Percentiles rank a stretch among this genome's conserved stretches.
Conservation (phyloP, 2,113 vertebrate species). For the Phasianus colchicus region DNA sequence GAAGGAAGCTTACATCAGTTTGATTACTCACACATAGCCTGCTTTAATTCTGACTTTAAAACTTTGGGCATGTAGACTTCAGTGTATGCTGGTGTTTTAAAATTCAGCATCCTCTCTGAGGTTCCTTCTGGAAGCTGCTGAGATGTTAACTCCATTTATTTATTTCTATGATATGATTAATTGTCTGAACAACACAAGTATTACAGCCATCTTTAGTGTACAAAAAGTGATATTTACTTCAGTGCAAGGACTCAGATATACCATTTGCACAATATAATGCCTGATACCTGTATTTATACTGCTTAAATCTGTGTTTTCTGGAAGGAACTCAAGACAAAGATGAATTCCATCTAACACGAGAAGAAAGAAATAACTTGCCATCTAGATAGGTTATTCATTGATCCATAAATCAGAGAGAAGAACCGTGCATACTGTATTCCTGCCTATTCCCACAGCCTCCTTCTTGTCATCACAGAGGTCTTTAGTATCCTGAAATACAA, state of each 20-base stretch:
- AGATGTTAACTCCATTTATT: background rate
- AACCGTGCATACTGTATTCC: background rate
- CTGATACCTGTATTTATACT: background rate
- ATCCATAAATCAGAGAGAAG: slow-evolving; percentile 18
- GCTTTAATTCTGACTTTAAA: background rate
- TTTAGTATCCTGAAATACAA: slow-evolving; percentile 59
- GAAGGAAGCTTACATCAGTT: background rate
- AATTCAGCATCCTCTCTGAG: background rate
- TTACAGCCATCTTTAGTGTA: background rate
- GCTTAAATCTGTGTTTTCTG: slow-evolving; percentile 12
- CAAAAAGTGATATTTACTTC: background rate
- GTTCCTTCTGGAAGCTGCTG: background rate
- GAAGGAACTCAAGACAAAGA: background rate
- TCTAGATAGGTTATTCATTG: background rate
- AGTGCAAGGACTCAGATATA: background rate
- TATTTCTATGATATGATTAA: background rate
- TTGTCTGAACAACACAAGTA: background rate
- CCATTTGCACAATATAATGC: background rate
- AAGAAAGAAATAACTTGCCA: background rate
- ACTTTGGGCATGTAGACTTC: background rate
- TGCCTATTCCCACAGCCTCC: slow-evolving; percentile 19
- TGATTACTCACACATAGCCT: background rate
- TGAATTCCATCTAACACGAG: background rate
- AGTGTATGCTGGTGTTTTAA: background rate
- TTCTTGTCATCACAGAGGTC: slow-evolving; percentile 47